Percentiles rank a stretch among this genome's conserved stretches.
phyloP scores from a whole-genome alignment of 2,797 vertebrate species.

The Ataeniobius toweri region DNA sequence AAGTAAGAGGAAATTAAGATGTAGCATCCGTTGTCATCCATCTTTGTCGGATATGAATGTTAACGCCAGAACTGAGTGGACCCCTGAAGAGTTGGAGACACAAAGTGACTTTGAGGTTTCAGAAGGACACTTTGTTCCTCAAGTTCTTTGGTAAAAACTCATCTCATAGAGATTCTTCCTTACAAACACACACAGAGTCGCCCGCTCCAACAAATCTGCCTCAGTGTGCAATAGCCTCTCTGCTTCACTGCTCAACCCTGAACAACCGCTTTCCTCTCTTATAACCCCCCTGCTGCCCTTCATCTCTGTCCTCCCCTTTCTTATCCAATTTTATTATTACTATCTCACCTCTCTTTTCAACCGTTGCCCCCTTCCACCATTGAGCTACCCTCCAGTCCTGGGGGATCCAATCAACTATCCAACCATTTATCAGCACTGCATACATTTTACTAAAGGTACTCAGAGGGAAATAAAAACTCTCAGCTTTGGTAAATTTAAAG shows the following conservation, averaged over 20 bases:
- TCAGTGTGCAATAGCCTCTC: constrained; percentile 58
- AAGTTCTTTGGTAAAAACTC: constrained; percentile 62
- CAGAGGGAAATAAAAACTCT: constrained; percentile 39
- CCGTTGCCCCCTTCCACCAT: constrained; percentile 37
- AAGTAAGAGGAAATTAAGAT: background rate
- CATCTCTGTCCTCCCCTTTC: constrained; percentile 56
- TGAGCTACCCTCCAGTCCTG: constrained; percentile 36
- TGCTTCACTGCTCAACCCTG: constrained; percentile 77
- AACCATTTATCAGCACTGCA: constrained; percentile 49
- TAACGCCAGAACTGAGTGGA: constrained; percentile 46
- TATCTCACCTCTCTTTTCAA: constrained; percentile 67
- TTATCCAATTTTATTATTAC: constrained; percentile 75
- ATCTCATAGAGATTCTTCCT: constrained; percentile 47
- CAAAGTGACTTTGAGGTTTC: constrained; percentile 67
- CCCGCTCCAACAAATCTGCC: constrained; percentile 34
- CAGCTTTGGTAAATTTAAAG: constrained; percentile 7
- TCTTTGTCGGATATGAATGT: constrained; percentile 45
- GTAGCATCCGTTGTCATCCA: constrained; percentile 15
- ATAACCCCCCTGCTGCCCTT: constrained; percentile 59
- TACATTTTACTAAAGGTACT: constrained; percentile 44
- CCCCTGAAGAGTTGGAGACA: constrained; percentile 53
- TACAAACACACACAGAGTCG: constrained; percentile 35
- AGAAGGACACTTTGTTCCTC: constrained; percentile 54
- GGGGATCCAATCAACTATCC: constrained; percentile 43
- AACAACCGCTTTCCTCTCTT: constrained; percentile 67